Conservation (phyloP, 2,113 vertebrate species). For the Orientallactaga bullata region DNA sequence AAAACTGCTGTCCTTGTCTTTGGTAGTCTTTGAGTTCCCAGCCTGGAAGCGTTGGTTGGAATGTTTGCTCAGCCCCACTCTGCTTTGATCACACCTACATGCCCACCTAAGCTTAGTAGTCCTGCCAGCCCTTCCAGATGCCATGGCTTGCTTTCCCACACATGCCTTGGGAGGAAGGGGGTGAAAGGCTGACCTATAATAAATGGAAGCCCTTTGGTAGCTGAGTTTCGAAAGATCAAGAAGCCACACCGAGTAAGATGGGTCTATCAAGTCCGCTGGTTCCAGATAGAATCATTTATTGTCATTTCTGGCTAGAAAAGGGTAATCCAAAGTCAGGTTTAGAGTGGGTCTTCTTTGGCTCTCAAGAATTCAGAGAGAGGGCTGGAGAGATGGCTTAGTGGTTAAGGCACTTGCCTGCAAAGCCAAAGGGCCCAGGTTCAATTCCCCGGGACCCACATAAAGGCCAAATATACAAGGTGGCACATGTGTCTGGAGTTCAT, state of each 20-base stretch:
- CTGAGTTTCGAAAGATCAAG: slow-evolving; percentile 55
- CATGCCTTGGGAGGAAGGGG: not conserved
- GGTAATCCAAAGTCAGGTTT: not conserved
- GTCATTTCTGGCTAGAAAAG: slow-evolving; percentile 79
- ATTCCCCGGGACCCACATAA: no score
- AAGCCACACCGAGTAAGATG: slow-evolving; percentile 78
- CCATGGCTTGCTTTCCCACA: slow-evolving; percentile 27
- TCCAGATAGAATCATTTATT: slow-evolving; percentile 76
- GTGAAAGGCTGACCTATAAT: not conserved
- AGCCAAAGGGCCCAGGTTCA: no score
- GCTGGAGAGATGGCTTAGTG: no score
- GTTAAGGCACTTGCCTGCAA: no score
- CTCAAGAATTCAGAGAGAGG: not conserved
- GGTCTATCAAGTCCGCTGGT: slow-evolving; percentile 76
- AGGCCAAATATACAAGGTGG: no score
- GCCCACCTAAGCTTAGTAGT: not conserved
- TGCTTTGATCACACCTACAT: slow-evolving; percentile 24
- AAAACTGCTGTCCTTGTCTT: not conserved
- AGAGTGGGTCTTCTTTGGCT: not conserved
- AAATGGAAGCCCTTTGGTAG: not conserved
- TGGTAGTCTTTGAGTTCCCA: slow-evolving; percentile 7
- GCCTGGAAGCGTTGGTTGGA: not conserved
- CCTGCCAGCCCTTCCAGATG: slow-evolving; percentile 3
- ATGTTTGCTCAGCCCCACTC: slow-evolving; percentile 31
- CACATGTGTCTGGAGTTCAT: no score